Evolutionary conservation across 2,797 vertebrate genomes (phyloP).

Genomic region (Picus viridis): DNA sequence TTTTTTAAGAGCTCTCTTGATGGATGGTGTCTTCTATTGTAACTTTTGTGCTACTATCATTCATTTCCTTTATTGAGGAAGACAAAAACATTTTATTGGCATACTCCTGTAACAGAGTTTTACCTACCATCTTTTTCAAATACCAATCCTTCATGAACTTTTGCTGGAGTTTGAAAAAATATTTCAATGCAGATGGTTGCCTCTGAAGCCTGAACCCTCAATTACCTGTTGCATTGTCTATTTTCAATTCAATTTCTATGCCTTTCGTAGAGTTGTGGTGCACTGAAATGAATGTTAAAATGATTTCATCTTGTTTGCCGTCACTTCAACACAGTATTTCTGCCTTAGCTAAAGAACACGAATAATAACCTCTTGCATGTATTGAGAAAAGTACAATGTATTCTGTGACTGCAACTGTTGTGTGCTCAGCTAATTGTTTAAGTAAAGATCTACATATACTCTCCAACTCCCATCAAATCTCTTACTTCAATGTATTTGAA

Average conservation of each 20-base stretch:
- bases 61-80: conserved; percentile 51
- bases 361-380: background rate
- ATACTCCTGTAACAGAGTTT: conserved; percentile 16
- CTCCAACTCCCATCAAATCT: background rate
- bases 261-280: background rate
- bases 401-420: background rate
- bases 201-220: background rate
- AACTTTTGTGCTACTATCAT: conserved; percentile 58
- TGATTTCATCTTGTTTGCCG: background rate
- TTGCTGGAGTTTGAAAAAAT: conserved; percentile 16
- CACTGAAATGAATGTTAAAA: background rate
- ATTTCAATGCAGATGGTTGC: background rate
- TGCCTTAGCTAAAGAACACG: background rate
- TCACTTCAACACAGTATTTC: background rate
- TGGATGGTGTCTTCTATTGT: conserved; percentile 49
- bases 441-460: background rate
- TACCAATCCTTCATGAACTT: conserved; percentile 29
- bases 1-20: conserved; percentile 52
- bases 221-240: background rate
- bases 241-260: background rate
- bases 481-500: background rate
- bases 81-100: conserved; percentile 64
- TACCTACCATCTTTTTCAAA: conserved; percentile 55
- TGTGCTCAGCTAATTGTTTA: background rate
- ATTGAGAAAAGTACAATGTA: background rate